These are phyloP conservation scores for Sebastes kiyomatsui DNA, from an alignment of 2,797 vertebrate species.

Conservation along the genomic window DNA sequence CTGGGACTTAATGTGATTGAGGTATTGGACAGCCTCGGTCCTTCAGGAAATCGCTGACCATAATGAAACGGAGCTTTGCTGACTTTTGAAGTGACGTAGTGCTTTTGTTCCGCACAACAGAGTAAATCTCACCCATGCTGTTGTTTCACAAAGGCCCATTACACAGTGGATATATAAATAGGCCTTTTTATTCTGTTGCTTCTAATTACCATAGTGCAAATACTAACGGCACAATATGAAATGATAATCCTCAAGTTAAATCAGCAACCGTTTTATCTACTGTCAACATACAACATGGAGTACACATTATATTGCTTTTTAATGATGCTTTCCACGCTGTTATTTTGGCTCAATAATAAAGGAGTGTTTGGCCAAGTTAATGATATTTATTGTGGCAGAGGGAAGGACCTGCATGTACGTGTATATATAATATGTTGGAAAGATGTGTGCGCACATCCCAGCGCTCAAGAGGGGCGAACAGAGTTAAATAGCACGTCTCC, in stretches of 20 bases:
- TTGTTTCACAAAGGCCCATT: slow-evolving; percentile 69
- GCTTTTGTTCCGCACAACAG: slow-evolving; percentile 70
- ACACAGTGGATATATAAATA: slow-evolving; percentile 44
- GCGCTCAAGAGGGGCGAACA: slow-evolving; percentile 13
- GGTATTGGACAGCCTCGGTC: slow-evolving; percentile 74
- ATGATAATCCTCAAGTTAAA: slow-evolving; percentile 54
- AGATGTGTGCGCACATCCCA: slow-evolving; percentile 52
- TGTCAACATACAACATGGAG: slow-evolving; percentile 51
- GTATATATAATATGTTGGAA: slow-evolving; percentile 33
- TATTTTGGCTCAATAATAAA: slow-evolving; percentile 35
- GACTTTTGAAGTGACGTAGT: slow-evolving; percentile 76
- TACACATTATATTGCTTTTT: slow-evolving; percentile 33
- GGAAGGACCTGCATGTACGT: slow-evolving; percentile 9
- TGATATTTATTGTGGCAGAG: slow-evolving; percentile 46
- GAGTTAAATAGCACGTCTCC: slow-evolving; percentile 54
- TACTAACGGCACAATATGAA: slow-evolving; percentile 40
- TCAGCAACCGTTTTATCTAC: slow-evolving; percentile 56
- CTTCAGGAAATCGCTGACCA: slow-evolving; percentile 83
- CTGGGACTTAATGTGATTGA: slow-evolving; percentile 80
- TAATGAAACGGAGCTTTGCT: slow-evolving; percentile 77
- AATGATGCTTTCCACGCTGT: slow-evolving; percentile 37
- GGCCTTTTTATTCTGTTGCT: slow-evolving; percentile 48
- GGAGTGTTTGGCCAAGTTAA: slow-evolving; percentile 39
- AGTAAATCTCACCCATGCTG: slow-evolving; percentile 68
- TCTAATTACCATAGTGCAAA: slow-evolving; percentile 63